phyloP scores from a whole-genome alignment of 2,113 vertebrate genomes.

The Numenius arquata region DNA sequence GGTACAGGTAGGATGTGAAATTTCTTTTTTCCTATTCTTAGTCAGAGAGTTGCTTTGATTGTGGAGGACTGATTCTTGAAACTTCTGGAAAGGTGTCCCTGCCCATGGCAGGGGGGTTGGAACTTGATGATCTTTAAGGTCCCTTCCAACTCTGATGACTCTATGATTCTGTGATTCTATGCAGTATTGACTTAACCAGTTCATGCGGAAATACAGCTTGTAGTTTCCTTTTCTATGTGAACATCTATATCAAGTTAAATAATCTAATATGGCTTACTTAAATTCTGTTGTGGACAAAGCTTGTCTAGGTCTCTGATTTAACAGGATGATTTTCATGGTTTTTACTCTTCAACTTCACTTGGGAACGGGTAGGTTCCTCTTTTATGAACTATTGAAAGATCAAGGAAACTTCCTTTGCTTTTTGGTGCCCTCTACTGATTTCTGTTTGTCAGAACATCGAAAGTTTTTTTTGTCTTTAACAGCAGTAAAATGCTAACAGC shows the following conservation, averaged over 20 bases:
- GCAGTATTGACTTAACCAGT: neutral
- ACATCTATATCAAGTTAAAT: neutral
- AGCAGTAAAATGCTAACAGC: neutral
- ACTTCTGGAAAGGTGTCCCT: neutral
- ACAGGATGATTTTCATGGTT: neutral
- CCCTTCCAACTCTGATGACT: too few relatives aligned
- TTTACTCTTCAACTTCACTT: neutral
- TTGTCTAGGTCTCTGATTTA: neutral
- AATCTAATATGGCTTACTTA: fast-evolving
- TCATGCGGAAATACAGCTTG: neutral
- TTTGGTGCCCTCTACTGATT: conserved; percentile 8
- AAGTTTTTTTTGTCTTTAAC: neutral
- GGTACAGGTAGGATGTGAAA: neutral
- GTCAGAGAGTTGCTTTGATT: neutral
- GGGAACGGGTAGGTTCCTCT: neutral
- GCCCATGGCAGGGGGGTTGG: too few relatives aligned
- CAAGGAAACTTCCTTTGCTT: neutral
- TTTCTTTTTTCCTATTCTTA: neutral
- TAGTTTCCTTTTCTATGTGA: neutral
- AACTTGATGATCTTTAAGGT: too few relatives aligned
- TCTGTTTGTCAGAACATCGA: neutral
- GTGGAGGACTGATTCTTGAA: neutral
- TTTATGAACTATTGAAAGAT: neutral
- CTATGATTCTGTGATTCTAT: too few relatives aligned
- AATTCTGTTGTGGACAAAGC: neutral